phyloP scores from a whole-genome alignment of 2,888 invertebrate genomes.

The Blastobasis lacticolella region DNA sequence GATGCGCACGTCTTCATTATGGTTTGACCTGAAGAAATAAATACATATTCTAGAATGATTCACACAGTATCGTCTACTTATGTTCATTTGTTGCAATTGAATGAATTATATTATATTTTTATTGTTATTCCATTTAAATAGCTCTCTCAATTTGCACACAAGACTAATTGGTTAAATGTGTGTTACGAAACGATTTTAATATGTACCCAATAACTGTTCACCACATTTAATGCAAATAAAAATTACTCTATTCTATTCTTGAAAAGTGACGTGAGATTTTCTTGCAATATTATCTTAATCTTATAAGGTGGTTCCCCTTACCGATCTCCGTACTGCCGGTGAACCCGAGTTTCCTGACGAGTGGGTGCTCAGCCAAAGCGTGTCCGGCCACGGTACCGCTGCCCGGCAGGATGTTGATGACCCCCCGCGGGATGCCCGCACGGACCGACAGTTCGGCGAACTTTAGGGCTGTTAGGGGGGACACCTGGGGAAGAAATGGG shows the following conservation, averaged over 20 bases:
- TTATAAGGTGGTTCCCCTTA: conserved; percentile 25
- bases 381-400: conserved; percentile 87
- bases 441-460: conserved; percentile 91
- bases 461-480: conserved; percentile 94
- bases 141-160: too few species aligned
- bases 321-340: conserved; percentile 97
- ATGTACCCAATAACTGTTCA: too few species aligned
- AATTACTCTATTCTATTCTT: too few species aligned
- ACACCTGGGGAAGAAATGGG: conserved; percentile 64
- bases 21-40: conserved; percentile 67
- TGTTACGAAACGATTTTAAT: too few species aligned
- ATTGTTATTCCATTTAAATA: too few species aligned
- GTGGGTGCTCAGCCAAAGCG: conserved; percentile 88
- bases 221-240: too few species aligned
- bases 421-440: conserved; percentile 97
- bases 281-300: not conserved
- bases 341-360: conserved; percentile 94
- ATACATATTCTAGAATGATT: too few species aligned
- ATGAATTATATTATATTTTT: too few species aligned
- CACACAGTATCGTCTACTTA: too few species aligned
- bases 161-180: too few species aligned
- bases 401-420: conserved; percentile 94
- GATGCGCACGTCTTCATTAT: conserved; percentile 95
- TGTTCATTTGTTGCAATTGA: too few species aligned
- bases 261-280: not conserved